Evolutionary conservation across 1,140 invertebrate species (phyloP).

Genomic region (Bacillus rossius): DNA sequence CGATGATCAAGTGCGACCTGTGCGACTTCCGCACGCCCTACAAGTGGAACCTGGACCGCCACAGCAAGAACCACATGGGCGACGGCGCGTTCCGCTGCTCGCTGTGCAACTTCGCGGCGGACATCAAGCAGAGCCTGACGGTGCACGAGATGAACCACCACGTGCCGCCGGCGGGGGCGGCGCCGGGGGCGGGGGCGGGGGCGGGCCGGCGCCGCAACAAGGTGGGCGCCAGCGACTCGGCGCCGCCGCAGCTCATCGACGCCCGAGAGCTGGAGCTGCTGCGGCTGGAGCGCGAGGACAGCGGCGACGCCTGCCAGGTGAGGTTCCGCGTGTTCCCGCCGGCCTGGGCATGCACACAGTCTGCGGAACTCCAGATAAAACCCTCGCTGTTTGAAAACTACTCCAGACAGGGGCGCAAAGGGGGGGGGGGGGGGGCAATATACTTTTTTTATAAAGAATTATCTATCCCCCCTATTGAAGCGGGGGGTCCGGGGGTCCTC

Average conservation of each 20-base stretch:
- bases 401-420: neutral
- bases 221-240: constrained; percentile 61
- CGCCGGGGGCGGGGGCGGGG: constrained; percentile 38
- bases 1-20: constrained; percentile 87
- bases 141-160: constrained; percentile 89
- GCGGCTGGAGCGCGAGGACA: constrained; percentile 42
- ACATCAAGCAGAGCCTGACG: constrained; percentile 87
- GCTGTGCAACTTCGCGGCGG: constrained; percentile 86
- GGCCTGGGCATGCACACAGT: neutral
- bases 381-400: neutral
- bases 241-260: constrained; percentile 34
- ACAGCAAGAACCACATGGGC: constrained; percentile 85
- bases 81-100: constrained; percentile 76
- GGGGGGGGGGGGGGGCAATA: neutral
- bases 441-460: too few relatives aligned
- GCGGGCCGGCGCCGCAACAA: constrained; percentile 54
- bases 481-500: too few relatives aligned
- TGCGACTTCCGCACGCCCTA: constrained; percentile 92
- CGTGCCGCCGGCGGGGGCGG: constrained; percentile 64
- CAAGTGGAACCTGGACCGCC: constrained; percentile 90
- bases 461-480: too few relatives aligned
- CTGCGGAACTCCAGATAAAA: neutral
- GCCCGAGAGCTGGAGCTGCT: constrained; percentile 39
- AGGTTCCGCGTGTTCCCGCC: neutral
- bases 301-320: constrained; percentile 15